A percentile compares a stretch with the other conserved stretches of the same genome.
Conservation (phyloP, 2,888 invertebrate species). For the Zelleria hepariella region DNA sequence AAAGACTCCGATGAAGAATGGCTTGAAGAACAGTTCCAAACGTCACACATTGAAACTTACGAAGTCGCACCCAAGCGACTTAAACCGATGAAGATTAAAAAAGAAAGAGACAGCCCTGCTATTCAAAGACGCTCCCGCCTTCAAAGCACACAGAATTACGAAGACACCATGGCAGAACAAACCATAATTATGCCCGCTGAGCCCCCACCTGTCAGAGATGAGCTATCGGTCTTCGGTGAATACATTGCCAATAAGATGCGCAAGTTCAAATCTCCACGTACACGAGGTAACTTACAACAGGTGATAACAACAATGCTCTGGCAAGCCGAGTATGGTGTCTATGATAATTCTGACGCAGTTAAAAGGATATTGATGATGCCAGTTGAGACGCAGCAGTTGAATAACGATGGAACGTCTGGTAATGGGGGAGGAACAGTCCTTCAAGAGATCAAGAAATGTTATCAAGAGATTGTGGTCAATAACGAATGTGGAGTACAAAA, state of each 20-base stretch:
- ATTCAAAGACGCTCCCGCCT: constrained; percentile 15
- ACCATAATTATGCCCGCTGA: constrained; percentile 10
- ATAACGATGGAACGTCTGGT: not conserved
- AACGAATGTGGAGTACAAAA: too few species aligned
- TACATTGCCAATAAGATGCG: constrained; percentile 58
- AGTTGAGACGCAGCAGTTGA: not conserved
- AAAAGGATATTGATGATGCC: constrained; percentile 39
- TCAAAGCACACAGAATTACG: not conserved
- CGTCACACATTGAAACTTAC: constrained; percentile 36
- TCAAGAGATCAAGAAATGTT: not conserved
- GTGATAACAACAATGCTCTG: constrained; percentile 58
- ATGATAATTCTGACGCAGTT: constrained; percentile 52
- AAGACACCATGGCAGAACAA: not conserved
- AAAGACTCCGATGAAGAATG: constrained; percentile 54
- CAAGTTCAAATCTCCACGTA: constrained; percentile 42
- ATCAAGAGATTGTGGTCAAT: too few species aligned
- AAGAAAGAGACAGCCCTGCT: constrained; percentile 43
- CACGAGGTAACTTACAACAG: constrained; percentile 55
- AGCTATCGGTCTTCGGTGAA: constrained; percentile 56
- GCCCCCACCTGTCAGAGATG: constrained; percentile 35
- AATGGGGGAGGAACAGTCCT: not conserved
- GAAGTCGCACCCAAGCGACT: constrained; percentile 39
- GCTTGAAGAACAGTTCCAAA: constrained; percentile 49
- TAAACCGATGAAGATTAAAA: constrained; percentile 44
- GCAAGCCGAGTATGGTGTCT: constrained; percentile 60